phyloP scores from a whole-genome alignment of 2,888 invertebrate species.

The Nomada ruficornis region DNA sequence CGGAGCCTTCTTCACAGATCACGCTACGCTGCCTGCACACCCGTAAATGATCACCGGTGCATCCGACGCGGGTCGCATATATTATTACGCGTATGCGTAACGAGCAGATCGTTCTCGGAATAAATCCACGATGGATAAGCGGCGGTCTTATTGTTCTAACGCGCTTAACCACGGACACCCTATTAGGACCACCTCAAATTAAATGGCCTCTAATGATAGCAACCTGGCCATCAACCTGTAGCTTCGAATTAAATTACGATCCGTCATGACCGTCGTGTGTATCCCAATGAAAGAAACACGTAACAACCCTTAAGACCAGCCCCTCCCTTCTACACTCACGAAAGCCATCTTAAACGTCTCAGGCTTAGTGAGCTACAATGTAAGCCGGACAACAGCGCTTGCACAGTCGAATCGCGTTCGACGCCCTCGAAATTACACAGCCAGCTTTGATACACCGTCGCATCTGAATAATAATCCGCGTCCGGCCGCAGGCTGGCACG shows the following conservation, averaged over 20 bases:
- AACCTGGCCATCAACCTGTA: neutral
- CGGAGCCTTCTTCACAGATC: conserved; percentile 48
- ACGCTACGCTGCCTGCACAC: conserved; percentile 36
- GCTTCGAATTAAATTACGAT: neutral
- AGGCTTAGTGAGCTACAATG: conserved; percentile 31
- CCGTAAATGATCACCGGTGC: conserved; percentile 64
- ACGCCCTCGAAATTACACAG: conserved; percentile 45
- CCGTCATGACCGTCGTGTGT: neutral
- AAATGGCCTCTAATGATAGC: neutral
- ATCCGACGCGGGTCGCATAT: conserved; percentile 32
- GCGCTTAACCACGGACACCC: neutral
- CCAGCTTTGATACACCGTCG: neutral
- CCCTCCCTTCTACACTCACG: neutral
- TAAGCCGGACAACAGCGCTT: conserved; percentile 22
- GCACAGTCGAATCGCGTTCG: conserved; percentile 3
- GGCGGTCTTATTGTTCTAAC: neutral
- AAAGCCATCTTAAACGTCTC: neutral
- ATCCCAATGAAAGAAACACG: neutral
- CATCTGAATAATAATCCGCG: conserved; percentile 38
- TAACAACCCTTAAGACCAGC: conserved; percentile 28
- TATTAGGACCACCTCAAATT: conserved; percentile 2
- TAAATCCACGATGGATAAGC: conserved; percentile 68
- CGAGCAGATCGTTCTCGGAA: conserved; percentile 64
- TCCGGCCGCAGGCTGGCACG: conserved; percentile 5
- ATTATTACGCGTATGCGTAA: conserved; percentile 47